These are phyloP conservation scores for Lepus timidus DNA, from an alignment of 2,113 vertebrate species.

Conservation along the genomic window DNA sequence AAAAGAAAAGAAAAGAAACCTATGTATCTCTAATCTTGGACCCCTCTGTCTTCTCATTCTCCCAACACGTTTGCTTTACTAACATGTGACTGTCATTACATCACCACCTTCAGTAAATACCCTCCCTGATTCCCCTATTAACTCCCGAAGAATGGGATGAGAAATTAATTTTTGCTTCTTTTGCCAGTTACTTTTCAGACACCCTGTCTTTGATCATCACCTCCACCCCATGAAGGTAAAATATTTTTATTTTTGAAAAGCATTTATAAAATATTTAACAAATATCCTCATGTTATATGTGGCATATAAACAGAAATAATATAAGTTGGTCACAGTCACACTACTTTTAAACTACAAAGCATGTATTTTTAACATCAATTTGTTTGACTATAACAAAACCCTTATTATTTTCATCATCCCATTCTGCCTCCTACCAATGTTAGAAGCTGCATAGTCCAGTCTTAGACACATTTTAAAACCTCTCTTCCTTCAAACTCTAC, in stretches of 20 bases:
- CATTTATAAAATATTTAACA: constrained; percentile 44
- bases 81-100: not conserved
- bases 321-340: not conserved
- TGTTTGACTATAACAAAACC: not conserved
- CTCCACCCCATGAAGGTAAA: not conserved
- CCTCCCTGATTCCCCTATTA: not conserved
- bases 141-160: not conserved
- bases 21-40: not conserved
- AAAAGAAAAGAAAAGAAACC: not conserved
- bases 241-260: constrained; percentile 59
- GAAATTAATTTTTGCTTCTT: not conserved
- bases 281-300: not conserved
- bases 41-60: not conserved
- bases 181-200: not conserved
- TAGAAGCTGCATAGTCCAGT: not conserved
- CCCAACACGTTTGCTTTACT: not conserved
- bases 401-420: not conserved
- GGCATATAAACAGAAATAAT: not conserved
- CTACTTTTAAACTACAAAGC: not conserved
- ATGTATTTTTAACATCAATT: not conserved
- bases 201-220: constrained; percentile 44
- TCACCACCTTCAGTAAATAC: not conserved
- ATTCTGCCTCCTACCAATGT: not conserved
- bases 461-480: not conserved
- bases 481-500: not conserved